Percentiles rank a stretch among this genome's conserved stretches.
Conservation (phyloP, 2,888 invertebrate genomes). For the Synergus japonicus region DNA sequence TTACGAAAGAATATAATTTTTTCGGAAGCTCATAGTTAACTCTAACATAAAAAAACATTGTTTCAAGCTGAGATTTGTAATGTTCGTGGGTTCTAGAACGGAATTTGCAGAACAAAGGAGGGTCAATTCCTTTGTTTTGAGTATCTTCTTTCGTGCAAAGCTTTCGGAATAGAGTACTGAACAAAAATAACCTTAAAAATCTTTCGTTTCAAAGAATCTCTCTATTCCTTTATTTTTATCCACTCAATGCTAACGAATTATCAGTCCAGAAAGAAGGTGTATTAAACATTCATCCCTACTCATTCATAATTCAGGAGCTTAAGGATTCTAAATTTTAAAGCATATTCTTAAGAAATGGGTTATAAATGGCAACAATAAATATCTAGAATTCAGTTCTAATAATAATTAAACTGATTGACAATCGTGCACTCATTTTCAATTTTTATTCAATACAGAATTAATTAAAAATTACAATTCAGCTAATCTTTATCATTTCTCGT, state of each 20-base stretch:
- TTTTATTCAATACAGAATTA: too few species aligned
- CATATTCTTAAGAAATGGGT: too few species aligned
- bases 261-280: not conserved
- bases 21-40: not conserved
- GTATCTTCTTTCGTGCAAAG: not conserved
- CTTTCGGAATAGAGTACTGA: not conserved
- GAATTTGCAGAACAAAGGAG: not conserved
- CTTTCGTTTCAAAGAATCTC: too few species aligned
- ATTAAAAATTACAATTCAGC: too few species aligned
- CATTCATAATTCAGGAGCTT: not conserved
- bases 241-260: not conserved
- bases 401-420: too few species aligned
- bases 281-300: not conserved
- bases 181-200: not conserved
- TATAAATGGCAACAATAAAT: too few species aligned
- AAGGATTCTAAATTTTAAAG: not conserved
- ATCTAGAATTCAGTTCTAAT: too few species aligned
- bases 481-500: too few species aligned
- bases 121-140: conserved; percentile 2
- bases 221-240: not conserved
- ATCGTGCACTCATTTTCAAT: too few species aligned
- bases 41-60: not conserved
- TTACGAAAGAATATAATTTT: not conserved
- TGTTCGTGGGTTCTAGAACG: not conserved
- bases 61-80: not conserved